phyloP scores from a whole-genome alignment of 2,113 vertebrate genomes.

The Channa maculata region DNA sequence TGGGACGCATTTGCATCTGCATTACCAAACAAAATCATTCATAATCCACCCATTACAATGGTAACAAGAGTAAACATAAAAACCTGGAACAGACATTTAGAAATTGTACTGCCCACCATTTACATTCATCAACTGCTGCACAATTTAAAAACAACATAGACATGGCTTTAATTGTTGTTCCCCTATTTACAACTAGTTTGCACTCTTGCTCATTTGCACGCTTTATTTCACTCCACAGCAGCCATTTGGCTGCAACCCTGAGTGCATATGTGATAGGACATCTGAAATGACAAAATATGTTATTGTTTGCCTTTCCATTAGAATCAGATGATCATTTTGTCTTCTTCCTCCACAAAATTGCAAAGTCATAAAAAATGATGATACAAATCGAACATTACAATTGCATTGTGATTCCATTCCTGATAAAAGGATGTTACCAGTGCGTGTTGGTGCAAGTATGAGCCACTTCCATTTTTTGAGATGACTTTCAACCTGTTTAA shows the following conservation, averaged over 20 bases:
- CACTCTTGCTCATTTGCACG: conserved; percentile 37
- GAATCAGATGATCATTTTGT: conserved; percentile 6
- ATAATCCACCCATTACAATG: too few species aligned
- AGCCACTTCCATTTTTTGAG: too few species aligned
- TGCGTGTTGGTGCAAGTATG: conserved; percentile 23
- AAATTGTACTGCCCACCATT: too few species aligned
- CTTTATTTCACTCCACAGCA: conserved; percentile 35
- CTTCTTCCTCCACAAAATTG: conserved; percentile 32
- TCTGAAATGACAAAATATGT: conserved; percentile 15
- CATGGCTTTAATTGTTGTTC: conserved; percentile 29
- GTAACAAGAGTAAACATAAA: too few species aligned
- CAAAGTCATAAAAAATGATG: conserved; percentile 36
- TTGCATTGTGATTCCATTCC: conserved; percentile 41
- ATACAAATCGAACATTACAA: conserved; percentile 57
- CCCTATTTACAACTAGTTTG: conserved; percentile 15
- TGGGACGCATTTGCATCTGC: too few species aligned
- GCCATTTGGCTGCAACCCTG: conserved; percentile 1
- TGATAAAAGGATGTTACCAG: conserved; percentile 61
- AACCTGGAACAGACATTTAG: too few species aligned
- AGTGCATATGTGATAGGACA: neutral
- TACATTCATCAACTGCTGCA: too few species aligned
- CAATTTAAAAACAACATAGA: conserved; percentile 6
- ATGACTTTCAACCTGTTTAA: too few species aligned
- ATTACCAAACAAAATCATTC: too few species aligned
- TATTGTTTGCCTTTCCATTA: neutral